Conservation (phyloP, 1,140 invertebrate species). For the Drosophila obscura region DNA sequence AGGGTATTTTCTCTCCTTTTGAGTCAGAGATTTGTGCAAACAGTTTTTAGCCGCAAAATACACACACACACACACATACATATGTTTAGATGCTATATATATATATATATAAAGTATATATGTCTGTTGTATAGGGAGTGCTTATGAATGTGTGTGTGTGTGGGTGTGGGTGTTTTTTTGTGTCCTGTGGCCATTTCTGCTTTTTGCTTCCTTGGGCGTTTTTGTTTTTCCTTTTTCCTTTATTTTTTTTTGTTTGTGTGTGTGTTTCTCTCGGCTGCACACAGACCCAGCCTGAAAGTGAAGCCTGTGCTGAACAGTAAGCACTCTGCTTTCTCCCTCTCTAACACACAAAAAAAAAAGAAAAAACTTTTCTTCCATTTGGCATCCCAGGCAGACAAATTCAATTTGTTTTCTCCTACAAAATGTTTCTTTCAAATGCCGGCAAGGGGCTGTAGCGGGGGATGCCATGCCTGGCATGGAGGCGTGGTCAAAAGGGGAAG, state of each 20-base stretch:
- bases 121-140: background rate
- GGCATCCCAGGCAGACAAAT: conserved; percentile 49
- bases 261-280: background rate
- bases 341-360: conserved; percentile 7
- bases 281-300: conserved; percentile 31
- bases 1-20: too few relatives aligned
- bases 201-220: conserved; percentile 23
- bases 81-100: background rate
- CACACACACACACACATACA: conserved; percentile 3
- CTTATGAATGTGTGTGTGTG: background rate
- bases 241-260: conserved; percentile 18
- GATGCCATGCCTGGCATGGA: too few relatives aligned
- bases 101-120: background rate
- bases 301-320: conserved; percentile 29
- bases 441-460: conserved; percentile 9
- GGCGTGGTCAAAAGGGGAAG: conserved; percentile 1
- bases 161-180: conserved; percentile 17
- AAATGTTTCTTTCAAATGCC: conserved; percentile 51
- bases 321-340: background rate
- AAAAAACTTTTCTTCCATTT: conserved; percentile 25
- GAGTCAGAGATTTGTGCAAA: conserved; percentile 36
- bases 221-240: background rate
- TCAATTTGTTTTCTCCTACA: conserved; percentile 50
- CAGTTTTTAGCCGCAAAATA: conserved; percentile 40
- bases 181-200: conserved; percentile 42